Base-by-base conservation (phyloP, 2,888 invertebrate genomes). In the Criorhina ranunculi region DNA sequence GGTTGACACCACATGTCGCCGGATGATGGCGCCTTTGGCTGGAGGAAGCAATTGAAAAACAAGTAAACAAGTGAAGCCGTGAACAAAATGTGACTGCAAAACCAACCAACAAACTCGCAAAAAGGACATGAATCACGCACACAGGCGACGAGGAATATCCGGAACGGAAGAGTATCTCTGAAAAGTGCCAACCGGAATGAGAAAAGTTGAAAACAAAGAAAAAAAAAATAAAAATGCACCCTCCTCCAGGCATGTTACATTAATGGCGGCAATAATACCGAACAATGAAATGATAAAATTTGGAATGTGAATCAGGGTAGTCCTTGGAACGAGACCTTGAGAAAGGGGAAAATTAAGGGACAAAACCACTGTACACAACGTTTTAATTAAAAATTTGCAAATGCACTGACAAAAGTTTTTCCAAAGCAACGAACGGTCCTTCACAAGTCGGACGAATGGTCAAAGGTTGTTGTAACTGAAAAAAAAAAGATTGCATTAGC, bases 91-190 rank as follows among this genome's bases (percentile, higher is more conserved):
- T 33, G 57, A 69, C 76, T 66, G 15, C 67, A 35, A 35, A 69
- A 33, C 53, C 44, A 49, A 76, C 49, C 49, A 33, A 15, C 55
- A 64, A n/a, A 12, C 19, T 42, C 67, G 62, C 62, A 67, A 69
- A 80, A 55, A 40, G 69, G 53, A 69, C 55, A 76, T 69, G 80
- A 69, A 49, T 76, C 76, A 69, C 70, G 49, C 37, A 62, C 42
- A 62, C 40, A 55, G 37, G 46, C 62, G 40, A 55, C 60, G 62
- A 29, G 31, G 15, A 9, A 59, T 37, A 42, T 67, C 66, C 70
- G 53, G 29, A 24, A 31, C n/a, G 40, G 67, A 76, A 44, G 15
- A 12, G 35, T 37, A 46, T 31, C 44, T 51, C 12, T 35, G 1
- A 67, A 59, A 59, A 59, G 46, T 59, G 49, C 40, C 75, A 57